Conservation (phyloP, 2,113 vertebrate species). For the Tor tambroides region DNA sequence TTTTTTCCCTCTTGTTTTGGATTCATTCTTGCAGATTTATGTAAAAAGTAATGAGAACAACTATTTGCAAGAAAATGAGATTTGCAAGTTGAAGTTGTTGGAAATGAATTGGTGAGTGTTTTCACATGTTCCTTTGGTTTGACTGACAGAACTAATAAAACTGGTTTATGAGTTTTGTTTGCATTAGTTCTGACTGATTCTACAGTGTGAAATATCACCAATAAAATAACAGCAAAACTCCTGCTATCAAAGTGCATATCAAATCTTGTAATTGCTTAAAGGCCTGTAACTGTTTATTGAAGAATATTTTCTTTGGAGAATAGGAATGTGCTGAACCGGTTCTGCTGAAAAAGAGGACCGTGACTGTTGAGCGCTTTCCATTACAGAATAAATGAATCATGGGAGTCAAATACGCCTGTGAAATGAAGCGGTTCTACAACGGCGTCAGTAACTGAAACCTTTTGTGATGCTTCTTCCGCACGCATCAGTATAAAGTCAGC, state of each 20-base stretch:
- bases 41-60: neutral
- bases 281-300: neutral
- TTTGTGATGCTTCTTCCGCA: neutral
- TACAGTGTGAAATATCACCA: slow-evolving; percentile 1
- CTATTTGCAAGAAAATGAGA: neutral
- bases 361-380: neutral
- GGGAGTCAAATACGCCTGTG: neutral
- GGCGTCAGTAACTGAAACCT: neutral
- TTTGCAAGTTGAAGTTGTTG: neutral
- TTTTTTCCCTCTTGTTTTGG: neutral
- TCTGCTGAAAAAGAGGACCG: neutral
- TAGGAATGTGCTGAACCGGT: neutral
- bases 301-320: neutral
- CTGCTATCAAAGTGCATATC: neutral
- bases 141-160: neutral
- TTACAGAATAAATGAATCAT: neutral
- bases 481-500: neutral
- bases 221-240: neutral
- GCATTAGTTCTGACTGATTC: neutral
- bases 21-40: neutral
- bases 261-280: neutral
- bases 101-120: neutral
- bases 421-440: neutral
- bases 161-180: slow-evolving; percentile 1
- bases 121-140: neutral